These are phyloP conservation scores for Diadumene lineata DNA, from an alignment of 92 coral and sea anemone genomes.

Conservation along the genomic window DNA sequence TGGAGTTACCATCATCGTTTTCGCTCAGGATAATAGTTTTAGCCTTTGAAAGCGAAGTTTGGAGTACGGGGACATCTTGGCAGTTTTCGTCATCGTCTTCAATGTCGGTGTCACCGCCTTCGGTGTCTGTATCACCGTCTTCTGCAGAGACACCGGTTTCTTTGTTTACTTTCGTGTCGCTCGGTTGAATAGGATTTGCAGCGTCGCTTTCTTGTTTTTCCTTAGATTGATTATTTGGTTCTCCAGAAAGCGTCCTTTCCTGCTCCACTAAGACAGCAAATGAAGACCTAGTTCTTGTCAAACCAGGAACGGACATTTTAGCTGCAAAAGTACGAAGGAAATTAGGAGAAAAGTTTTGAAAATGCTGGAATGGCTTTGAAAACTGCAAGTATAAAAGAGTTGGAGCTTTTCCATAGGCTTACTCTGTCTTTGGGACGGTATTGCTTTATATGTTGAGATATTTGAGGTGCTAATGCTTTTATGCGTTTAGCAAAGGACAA, in stretches of 20 bases:
- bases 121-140: conserved; percentile 25
- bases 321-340: neutral
- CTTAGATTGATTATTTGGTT: neutral
- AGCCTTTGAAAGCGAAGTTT: conserved; percentile 32
- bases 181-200: conserved; percentile 9
- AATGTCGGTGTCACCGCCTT: conserved; percentile 47
- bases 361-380: neutral
- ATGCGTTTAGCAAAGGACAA: neutral
- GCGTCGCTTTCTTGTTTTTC: conserved; percentile 37
- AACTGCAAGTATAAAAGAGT: neutral
- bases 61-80: conserved; percentile 43
- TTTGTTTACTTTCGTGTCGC: neutral
- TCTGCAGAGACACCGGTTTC: conserved; percentile 21
- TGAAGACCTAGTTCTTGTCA: conserved; percentile 69
- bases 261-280: conserved; percentile 67
- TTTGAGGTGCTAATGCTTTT: neutral
- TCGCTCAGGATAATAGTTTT: conserved; percentile 29
- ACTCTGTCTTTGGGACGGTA: neutral
- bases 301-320: conserved; percentile 54
- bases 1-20: neutral
- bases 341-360: neutral
- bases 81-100: conserved; percentile 71
- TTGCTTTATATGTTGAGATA: neutral
- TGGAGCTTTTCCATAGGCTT: neutral
- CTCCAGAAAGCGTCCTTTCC: conserved; percentile 47